These are phyloP conservation scores for Edolisoma coerulescens DNA, from an alignment of 2,113 vertebrate species.

Conservation along the genomic window DNA sequence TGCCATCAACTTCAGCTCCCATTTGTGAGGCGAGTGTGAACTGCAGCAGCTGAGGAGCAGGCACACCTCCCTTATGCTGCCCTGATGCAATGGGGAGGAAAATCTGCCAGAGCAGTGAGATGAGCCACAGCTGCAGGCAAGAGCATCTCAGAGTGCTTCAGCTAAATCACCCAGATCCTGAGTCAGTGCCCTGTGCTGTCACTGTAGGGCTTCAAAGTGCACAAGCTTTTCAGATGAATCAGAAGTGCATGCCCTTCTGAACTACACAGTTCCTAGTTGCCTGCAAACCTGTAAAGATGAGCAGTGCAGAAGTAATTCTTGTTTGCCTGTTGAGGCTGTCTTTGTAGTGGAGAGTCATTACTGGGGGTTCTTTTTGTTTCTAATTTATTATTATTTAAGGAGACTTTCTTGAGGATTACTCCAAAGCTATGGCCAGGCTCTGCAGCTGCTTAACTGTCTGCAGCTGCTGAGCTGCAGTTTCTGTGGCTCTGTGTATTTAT, in stretches of 20 bases:
- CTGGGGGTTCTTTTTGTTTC: neutral
- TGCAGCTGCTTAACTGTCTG: conserved; percentile 10
- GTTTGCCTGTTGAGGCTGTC: neutral
- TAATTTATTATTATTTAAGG: neutral
- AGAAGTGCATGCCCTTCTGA: neutral
- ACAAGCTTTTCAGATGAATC: neutral
- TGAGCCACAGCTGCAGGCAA: neutral
- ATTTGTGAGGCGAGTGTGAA: neutral
- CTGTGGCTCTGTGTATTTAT: neutral
- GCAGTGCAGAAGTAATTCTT: neutral
- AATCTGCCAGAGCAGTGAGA: neutral
- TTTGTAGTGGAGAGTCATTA: neutral
- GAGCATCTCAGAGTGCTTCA: neutral
- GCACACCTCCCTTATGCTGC: neutral
- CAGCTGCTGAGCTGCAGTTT: neutral
- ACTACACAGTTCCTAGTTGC: neutral
- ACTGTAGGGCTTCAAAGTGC: neutral
- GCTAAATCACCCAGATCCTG: neutral
- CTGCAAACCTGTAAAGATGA: neutral
- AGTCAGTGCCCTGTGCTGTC: neutral
- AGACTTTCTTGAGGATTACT: neutral
- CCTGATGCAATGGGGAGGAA: neutral
- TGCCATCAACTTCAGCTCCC: neutral
- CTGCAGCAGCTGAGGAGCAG: neutral
- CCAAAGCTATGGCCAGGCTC: neutral